Percentiles rank a stretch among this genome's conserved stretches.
These are phyloP conservation scores for Heliconius melpomene DNA, from an alignment of 1,140 invertebrate genomes.

Conservation along the genomic window DNA sequence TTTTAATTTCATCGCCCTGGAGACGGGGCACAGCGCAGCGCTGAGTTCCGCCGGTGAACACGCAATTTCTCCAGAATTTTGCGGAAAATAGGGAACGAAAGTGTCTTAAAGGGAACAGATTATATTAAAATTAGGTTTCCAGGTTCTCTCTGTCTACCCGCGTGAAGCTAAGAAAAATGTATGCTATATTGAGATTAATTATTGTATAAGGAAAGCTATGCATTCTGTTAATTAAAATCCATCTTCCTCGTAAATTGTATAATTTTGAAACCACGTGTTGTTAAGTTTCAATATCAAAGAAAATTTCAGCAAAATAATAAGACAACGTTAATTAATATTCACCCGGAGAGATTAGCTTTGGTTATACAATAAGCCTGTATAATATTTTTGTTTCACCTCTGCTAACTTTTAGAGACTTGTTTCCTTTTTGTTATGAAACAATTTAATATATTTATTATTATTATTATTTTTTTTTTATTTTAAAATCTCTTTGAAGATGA, in stretches of 20 bases:
- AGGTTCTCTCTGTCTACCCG: too few relatives aligned
- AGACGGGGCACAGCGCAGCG: too few relatives aligned
- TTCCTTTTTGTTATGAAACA: background rate
- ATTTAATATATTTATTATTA: too few relatives aligned
- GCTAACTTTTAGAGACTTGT: background rate
- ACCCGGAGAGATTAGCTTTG: background rate
- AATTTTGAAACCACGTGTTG: slow-evolving; percentile 11
- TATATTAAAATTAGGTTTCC: too few relatives aligned
- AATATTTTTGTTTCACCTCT: background rate
- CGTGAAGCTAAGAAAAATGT: too few relatives aligned
- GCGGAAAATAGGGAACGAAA: too few relatives aligned
- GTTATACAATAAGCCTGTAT: background rate
- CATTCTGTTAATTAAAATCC: background rate
- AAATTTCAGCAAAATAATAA: slow-evolving; percentile 8
- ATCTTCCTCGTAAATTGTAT: background rate
- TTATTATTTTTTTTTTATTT: too few relatives aligned
- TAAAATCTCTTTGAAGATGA: too few relatives aligned
- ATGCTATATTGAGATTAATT: background rate
- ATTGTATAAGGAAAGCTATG: background rate
- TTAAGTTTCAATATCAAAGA: slow-evolving; percentile 9
- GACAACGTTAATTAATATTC: slow-evolving; percentile 11
- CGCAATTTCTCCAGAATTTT: too few relatives aligned
- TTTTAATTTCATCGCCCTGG: too few relatives aligned
- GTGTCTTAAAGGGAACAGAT: too few relatives aligned
- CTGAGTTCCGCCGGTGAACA: too few relatives aligned